Base-by-base conservation (phyloP, 2,797 vertebrate species). In the Xerus rutilus region DNA sequence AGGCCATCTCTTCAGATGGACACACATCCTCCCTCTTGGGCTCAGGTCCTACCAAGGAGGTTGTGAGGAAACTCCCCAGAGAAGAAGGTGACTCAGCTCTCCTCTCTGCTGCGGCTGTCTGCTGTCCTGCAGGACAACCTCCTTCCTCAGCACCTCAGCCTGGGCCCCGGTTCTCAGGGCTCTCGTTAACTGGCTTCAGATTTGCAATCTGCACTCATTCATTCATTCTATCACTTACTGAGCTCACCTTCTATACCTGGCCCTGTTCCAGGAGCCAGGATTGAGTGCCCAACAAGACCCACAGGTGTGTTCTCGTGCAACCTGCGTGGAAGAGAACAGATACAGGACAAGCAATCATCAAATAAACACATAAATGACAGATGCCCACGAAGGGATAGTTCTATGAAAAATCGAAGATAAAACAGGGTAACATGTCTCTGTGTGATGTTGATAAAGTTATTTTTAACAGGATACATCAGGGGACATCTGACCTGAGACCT, bases 401-500 rank as follows among this genome's bases (percentile, higher is more conserved):
- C n/a, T 70, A 72, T 12, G 52, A 89, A 35, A 84, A 86, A 86
- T 52, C 21, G 90, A 69, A 83, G 83, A 79, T 72, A 91, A 89
- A 92, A 81, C 32, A 90, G 39, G n/a, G 28, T 32, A n/a, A 86
- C 15, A 1, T 18, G 17, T 72, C 79, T 85, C 59, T 11, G 5
- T 59, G 78, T n/a, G 35, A 39, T 10, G 18, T 2, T 82, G 52
- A 32, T 18, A 72, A 89, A 45, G 25, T 45, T 45, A 52, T n/a
- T 95, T 54, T 79, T 78, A 72, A 93, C 0, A 43, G 13, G 32
- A 35, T 32, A 9, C 11, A 57, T 35, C 52, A 86, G 45, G 57
- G 0, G 30, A 62, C 43, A 54, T 86, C 70, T 89, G 88, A 94
- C 54, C 88, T 64, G 84, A 94, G 86, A 59, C 17, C 28, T 14